A percentile compares a stretch with the other conserved stretches of the same genome.
Conservation (phyloP, 2,113 vertebrate species). For the Gadus macrocephalus region DNA sequence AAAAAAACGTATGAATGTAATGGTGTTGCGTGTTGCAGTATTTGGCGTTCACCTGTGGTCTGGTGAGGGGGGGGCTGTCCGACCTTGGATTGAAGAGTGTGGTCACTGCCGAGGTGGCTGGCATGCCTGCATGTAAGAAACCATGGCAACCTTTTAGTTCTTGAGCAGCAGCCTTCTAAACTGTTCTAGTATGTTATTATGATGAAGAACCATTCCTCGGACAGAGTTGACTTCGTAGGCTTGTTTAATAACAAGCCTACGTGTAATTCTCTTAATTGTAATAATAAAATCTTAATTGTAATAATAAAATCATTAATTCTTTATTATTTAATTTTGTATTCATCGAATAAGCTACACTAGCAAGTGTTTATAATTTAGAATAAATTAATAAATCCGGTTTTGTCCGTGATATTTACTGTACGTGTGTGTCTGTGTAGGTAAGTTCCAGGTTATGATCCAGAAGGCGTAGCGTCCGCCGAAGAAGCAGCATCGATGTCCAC, state of each 20-base stretch:
- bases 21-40: constrained; percentile 68
- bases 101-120: constrained; percentile 92
- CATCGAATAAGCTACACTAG: no score
- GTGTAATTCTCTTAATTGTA: no score
- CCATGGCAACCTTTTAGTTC: background rate
- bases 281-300: no score
- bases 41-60: constrained; percentile 91
- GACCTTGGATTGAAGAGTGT: constrained; percentile 94
- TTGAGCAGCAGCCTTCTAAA: background rate
- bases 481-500: constrained; percentile 3
- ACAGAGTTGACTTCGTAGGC: no score
- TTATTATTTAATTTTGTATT: no score
- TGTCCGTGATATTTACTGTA: no score
- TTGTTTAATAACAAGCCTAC: no score
- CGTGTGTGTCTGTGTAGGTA: constrained; percentile 72
- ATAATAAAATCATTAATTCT: no score
- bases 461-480: constrained; percentile 73
- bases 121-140: constrained; percentile 91
- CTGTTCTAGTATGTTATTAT: background rate
- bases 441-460: constrained; percentile 99
- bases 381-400: no score
- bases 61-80: constrained; percentile 89
- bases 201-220: no score
- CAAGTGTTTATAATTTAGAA: no score
- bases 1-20: background rate